phyloP scores from a whole-genome alignment of 2,113 vertebrate genomes.

The chimpanzee (Pan troglodytes) region NHGRI_mPanTro3-v2.1_pri NC_072409.2:90758501-90759000 shows the following conservation, averaged over 20 bases:
- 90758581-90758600: background rate
- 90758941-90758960: background rate
- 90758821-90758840: background rate
- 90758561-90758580: background rate
- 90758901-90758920: background rate
- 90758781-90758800: background rate
- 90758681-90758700: background rate
- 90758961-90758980: background rate
- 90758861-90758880: background rate
- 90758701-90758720: background rate
- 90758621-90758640: fast-evolving
- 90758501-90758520: background rate
- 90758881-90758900: background rate
- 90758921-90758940: background rate
- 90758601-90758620: background rate
- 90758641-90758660: background rate
- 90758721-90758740: background rate
- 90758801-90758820: background rate
- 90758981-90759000: background rate
- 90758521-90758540: background rate
- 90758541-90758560: fast-evolving
- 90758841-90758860: background rate
- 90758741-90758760: background rate
- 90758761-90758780: background rate
- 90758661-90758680: background rate